Percentiles rank a stretch among this genome's conserved stretches.
phyloP scores from a whole-genome alignment of 2,888 invertebrate species.

The Rhodophaea formosa region DNA sequence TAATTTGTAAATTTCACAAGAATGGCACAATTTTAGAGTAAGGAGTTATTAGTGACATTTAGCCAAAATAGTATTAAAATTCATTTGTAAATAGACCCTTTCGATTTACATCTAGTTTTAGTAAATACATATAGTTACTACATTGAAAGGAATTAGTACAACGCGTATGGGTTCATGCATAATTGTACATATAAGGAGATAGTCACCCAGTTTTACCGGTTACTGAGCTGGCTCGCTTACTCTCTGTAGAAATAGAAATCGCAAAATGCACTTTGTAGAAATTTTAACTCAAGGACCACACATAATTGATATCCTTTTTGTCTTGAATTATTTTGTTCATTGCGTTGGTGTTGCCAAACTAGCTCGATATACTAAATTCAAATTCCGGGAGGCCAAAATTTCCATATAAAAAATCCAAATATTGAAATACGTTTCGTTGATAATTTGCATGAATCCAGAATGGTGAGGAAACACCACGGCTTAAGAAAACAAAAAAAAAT shows the following conservation, averaged over 20 bases:
- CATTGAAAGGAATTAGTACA: conserved; percentile 67
- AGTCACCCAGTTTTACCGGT: background rate
- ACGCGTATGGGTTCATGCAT: conserved; percentile 61
- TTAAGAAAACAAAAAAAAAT: conserved; percentile 48
- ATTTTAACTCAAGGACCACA: background rate
- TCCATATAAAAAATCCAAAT: background rate
- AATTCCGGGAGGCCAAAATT: conserved; percentile 40
- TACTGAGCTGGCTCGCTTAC: background rate
- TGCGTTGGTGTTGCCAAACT: conserved; percentile 35
- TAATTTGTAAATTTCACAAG: conserved; percentile 49
- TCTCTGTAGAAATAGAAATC: background rate
- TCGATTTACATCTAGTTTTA: conserved; percentile 59
- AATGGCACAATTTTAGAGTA: conserved; percentile 75
- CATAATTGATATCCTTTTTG: background rate
- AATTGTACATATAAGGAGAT: background rate
- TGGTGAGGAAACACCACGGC: conserved; percentile 43
- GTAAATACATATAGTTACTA: conserved; percentile 56
- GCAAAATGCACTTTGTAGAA: background rate
- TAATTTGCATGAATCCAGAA: conserved; percentile 50
- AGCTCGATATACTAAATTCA: conserved; percentile 24
- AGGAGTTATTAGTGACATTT: conserved; percentile 75
- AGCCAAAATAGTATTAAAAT: conserved; percentile 76
- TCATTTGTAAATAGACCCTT: conserved; percentile 73
- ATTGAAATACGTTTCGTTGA: background rate
- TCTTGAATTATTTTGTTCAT: conserved; percentile 1